Percentiles rank a stretch among this genome's conserved stretches.
phyloP scores from a whole-genome alignment of 2,888 invertebrate species.

The Drosophila conformis region DNA sequence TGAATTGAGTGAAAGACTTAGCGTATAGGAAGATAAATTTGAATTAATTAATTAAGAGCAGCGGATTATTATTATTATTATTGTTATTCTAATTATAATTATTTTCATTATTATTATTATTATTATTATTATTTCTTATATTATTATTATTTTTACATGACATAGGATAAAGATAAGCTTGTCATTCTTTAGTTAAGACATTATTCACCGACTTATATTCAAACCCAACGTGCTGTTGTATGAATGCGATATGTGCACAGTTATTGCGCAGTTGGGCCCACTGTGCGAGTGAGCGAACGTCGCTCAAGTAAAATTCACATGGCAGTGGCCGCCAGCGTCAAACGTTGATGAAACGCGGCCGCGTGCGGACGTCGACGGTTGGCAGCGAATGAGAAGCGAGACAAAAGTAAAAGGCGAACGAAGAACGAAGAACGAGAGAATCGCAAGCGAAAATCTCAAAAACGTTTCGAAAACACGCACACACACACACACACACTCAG shows the following conservation, averaged over 20 bases:
- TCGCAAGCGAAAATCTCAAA: constrained; percentile 42
- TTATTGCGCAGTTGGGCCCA: constrained; percentile 15
- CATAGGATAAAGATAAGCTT: too few species aligned
- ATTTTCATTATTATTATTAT: too few species aligned
- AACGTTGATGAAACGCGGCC: constrained; percentile 81
- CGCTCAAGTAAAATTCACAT: constrained; percentile 75
- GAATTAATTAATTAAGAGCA: neutral
- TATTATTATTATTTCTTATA: neutral
- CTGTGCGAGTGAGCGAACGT: constrained; percentile 48
- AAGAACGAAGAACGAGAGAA: constrained; percentile 15
- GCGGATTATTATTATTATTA: too few species aligned
- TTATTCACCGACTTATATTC: neutral
- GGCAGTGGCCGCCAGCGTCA: constrained; percentile 66
- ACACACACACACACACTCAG: constrained; percentile 15
- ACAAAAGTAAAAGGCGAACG: constrained; percentile 18
- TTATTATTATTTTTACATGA: too few species aligned
- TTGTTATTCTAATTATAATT: too few species aligned
- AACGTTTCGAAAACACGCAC: constrained; percentile 53
- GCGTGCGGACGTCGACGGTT: constrained; percentile 73
- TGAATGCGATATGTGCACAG: neutral
- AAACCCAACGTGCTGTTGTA: neutral
- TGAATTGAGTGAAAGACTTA: neutral
- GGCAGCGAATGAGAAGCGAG: constrained; percentile 24
- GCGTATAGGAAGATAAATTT: neutral
- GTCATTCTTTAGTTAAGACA: neutral